Evolutionary conservation across 2,113 vertebrate genomes (phyloP).

Genomic region (Polypterus bichir): DNA sequence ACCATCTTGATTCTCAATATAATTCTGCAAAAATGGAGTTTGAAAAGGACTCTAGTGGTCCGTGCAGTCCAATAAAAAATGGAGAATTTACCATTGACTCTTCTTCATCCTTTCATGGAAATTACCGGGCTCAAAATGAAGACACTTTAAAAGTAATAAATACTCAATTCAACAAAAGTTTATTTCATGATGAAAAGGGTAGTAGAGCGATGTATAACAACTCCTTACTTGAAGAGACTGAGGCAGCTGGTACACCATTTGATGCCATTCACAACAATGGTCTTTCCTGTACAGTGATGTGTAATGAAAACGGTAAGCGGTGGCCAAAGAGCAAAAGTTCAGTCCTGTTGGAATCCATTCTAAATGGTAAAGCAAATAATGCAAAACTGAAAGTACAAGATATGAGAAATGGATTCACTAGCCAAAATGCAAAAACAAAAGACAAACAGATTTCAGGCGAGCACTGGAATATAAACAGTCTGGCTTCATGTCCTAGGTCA

Average conservation of each 20-base stretch:
- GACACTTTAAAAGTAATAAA: constrained; percentile 76
- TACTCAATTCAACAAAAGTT: constrained; percentile 79
- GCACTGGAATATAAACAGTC: constrained; percentile 73
- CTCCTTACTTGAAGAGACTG: constrained; percentile 25
- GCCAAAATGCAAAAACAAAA: constrained; percentile 3
- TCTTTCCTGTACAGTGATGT: constrained; percentile 21
- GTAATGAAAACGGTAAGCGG: neutral
- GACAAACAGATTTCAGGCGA: constrained; percentile 57
- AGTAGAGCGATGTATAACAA: constrained; percentile 12
- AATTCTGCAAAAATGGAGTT: constrained; percentile 22
- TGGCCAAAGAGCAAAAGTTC: constrained; percentile 19
- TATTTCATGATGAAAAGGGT: constrained; percentile 76
- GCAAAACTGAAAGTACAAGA: constrained; percentile 19
- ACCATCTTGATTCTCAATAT: constrained; percentile 16
- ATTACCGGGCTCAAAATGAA: constrained; percentile 49
- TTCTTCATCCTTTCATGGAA: constrained; percentile 18
- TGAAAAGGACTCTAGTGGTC: constrained; percentile 15
- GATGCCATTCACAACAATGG: neutral
- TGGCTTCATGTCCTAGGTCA: constrained; percentile 78
- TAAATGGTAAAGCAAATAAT: constrained; percentile 19
- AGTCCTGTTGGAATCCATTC: constrained; percentile 26
- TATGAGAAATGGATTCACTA: constrained; percentile 27
- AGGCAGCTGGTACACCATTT: constrained; percentile 22
- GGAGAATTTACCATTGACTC: constrained; percentile 28
- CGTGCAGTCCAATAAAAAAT: constrained; percentile 3